Percentiles rank a stretch among this genome's conserved stretches.
Conservation (phyloP, 2,888 invertebrate species). For the Cosmia pyralina region DNA sequence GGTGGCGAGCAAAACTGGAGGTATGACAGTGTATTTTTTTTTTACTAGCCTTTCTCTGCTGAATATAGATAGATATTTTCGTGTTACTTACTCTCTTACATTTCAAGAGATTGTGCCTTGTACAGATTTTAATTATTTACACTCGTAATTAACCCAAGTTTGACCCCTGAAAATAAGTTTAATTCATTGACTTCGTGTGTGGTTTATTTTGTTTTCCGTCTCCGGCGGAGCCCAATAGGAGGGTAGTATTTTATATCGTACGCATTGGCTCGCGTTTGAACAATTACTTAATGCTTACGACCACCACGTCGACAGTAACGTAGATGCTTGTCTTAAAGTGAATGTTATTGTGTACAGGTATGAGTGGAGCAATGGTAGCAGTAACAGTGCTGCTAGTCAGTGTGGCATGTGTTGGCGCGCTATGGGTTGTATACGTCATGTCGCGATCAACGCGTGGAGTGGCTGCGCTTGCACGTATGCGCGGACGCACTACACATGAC, state of each 20-base stretch:
- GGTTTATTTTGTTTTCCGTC: too few species aligned
- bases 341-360: slow-evolving; percentile 59
- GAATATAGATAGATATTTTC: neutral
- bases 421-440: slow-evolving; percentile 57
- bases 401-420: slow-evolving; percentile 36
- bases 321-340: neutral
- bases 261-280: too few species aligned
- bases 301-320: neutral
- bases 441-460: slow-evolving; percentile 68
- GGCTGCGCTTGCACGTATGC: slow-evolving; percentile 69
- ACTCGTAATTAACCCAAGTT: neutral
- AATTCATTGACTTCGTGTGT: neutral
- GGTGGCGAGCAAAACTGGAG: slow-evolving; percentile 35
- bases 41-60: neutral
- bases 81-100: neutral
- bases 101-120: neutral
- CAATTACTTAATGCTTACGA: neutral
- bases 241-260: neutral
- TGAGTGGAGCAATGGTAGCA: slow-evolving; percentile 65
- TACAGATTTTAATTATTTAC: neutral
- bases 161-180: neutral
- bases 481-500: slow-evolving; percentile 72
- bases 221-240: neutral
- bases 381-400: slow-evolving; percentile 68
- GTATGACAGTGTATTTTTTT: slow-evolving; percentile 19